A percentile compares a stretch with the other conserved stretches of the same genome.
Conservation (phyloP, 2,113 vertebrate species). For the Oryctolagus cuniculus region mOryCun1.1 NC_091438.1:101001501-101002000, state of each 20-base stretch:
- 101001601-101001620: neutral
- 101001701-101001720: neutral
- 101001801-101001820: neutral
- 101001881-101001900: neutral
- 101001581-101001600: neutral
- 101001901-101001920: neutral
- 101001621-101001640: no score
- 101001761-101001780: neutral
- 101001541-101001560: neutral
- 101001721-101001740: neutral
- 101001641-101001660: neutral
- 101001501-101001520: neutral
- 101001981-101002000: neutral
- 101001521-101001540: neutral
- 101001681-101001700: neutral
- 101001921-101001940: constrained; percentile 7
- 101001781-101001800: neutral
- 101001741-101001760: constrained; percentile 1
- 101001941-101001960: constrained; percentile 28
- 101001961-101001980: neutral
- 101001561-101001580: neutral
- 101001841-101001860: neutral
- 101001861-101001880: neutral
- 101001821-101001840: neutral
- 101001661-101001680: neutral